Evolutionary conservation across 2,797 vertebrate genomes (phyloP), one percentile per base, ranked within the genome.

Genomic region (Acomys russatus): DNA sequence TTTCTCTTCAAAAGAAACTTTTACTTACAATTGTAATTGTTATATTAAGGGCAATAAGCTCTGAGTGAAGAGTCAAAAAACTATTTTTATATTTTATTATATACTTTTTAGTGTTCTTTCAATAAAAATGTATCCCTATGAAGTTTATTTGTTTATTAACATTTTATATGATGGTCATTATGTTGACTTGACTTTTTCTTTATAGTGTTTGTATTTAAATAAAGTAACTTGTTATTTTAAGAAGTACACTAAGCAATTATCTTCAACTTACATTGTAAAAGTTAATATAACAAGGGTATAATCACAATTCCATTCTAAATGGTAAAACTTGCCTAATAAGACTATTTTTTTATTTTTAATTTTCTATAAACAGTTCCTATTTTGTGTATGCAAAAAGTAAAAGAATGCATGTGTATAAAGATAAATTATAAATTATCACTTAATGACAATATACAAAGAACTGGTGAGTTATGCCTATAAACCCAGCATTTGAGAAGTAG

Each of bases 291-390:
- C 28, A 94, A 94, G 71, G 12, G 5, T 3, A 91, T 61, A 88
- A 84, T 76, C 90, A 77, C 68, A 95, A 84, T 86, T 91, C 44
- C 84, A 38, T 2, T 88, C 73, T 22, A 87, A 76, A 63, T 85
- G 73, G 91, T 96, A 88, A 59, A n/a, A 84, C 84, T 71, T 61
- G n/a, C 20, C 80, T 90, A 28, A 80, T 70, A 71, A 94, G 18
- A 56, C 12, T 86, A 56, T 25, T 25, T 86, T n/a, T 86, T 71
- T 71, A 61, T 80, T 91, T 38, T 87, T 96, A 68, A 66, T 88
- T 7, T 82, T 86, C 35, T 91, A 73, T 15, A 35, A 90, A 73
- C 4, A 83, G 6, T 3, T 80, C 74, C 86, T 77, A n/a, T 33
- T 96, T 93, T n/a, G 56, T 66, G 61, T 22, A 33, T 8, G 28